phyloP scores from a whole-genome alignment of 1,140 invertebrate genomes.

The Heliconius hewitsoni region DNA sequence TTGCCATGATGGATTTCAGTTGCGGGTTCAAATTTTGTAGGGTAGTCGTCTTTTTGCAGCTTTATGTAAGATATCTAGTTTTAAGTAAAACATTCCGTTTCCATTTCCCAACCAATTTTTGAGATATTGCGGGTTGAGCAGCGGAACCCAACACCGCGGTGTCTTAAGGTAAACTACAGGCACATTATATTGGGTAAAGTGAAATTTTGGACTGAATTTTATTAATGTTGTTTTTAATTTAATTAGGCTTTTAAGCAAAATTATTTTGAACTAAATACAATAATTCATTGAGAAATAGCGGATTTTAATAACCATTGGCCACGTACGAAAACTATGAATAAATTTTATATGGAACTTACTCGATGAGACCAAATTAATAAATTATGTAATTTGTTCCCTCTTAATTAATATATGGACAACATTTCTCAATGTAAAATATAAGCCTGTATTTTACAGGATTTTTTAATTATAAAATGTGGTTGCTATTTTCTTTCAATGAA shows the following conservation, averaged over 20 bases:
- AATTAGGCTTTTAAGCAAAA: too few relatives aligned
- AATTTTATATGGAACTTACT: neutral
- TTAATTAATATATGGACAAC: constrained; percentile 1
- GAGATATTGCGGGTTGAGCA: neutral
- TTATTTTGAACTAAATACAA: too few relatives aligned
- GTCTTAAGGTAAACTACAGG: too few relatives aligned
- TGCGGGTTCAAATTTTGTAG: neutral
- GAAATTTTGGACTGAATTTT: too few relatives aligned
- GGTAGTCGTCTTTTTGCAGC: neutral
- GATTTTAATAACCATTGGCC: too few relatives aligned
- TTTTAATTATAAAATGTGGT: neutral
- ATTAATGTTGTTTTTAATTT: too few relatives aligned
- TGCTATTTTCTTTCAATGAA: neutral
- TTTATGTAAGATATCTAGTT: neutral
- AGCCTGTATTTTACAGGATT: neutral
- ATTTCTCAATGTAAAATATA: constrained; percentile 1
- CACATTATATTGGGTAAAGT: too few relatives aligned
- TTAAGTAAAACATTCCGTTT: too few relatives aligned
- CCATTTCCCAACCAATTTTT: neutral
- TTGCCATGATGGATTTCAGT: neutral
- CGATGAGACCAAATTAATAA: neutral
- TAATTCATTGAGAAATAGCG: too few relatives aligned
- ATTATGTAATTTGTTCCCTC: neutral
- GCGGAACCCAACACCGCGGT: neutral
- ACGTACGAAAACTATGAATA: neutral